These are phyloP conservation scores for Epinephelus fuscoguttatus DNA, from an alignment of 2,113 vertebrate species.

Conservation along the genomic window DNA sequence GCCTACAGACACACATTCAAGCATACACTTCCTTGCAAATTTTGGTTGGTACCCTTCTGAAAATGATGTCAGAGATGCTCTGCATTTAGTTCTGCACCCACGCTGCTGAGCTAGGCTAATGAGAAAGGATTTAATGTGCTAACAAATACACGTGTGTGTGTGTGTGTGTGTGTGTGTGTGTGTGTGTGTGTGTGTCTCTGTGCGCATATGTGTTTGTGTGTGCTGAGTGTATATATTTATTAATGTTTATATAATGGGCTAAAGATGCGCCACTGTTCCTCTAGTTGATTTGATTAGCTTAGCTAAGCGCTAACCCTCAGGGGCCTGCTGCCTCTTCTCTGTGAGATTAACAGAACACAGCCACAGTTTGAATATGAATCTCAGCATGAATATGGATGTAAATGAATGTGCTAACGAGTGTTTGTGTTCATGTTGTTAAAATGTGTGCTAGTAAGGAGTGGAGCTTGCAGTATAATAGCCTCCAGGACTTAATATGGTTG, in stretches of 20 bases:
- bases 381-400: slow-evolving; percentile 75
- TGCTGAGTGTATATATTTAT: slow-evolving; percentile 52
- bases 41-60: slow-evolving; percentile 39
- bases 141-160: slow-evolving; percentile 37
- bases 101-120: slow-evolving; percentile 61
- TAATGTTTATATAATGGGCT: slow-evolving; percentile 73
- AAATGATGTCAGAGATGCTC: slow-evolving; percentile 53
- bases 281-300: slow-evolving; percentile 79
- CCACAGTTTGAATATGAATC: slow-evolving; percentile 75
- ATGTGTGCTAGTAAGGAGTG: slow-evolving; percentile 54
- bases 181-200: not conserved
- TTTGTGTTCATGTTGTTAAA: slow-evolving; percentile 62
- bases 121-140: slow-evolving; percentile 67
- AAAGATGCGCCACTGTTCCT: slow-evolving; percentile 63
- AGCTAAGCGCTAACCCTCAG: slow-evolving; percentile 78
- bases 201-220: slow-evolving; percentile 26
- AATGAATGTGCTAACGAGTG: slow-evolving; percentile 71
- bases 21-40: slow-evolving; percentile 24
- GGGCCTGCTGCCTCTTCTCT: slow-evolving; percentile 67
- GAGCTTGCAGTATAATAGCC: slow-evolving; percentile 60
- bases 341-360: slow-evolving; percentile 77
- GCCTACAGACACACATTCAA: slow-evolving; percentile 34
- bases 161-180: slow-evolving; percentile 16
- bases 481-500: slow-evolving; percentile 41
- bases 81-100: slow-evolving; percentile 53